A percentile compares a stretch with the other conserved stretches of the same genome.
phyloP scores from a whole-genome alignment of 2,888 invertebrate species.

The Nomada lathburiana region DNA sequence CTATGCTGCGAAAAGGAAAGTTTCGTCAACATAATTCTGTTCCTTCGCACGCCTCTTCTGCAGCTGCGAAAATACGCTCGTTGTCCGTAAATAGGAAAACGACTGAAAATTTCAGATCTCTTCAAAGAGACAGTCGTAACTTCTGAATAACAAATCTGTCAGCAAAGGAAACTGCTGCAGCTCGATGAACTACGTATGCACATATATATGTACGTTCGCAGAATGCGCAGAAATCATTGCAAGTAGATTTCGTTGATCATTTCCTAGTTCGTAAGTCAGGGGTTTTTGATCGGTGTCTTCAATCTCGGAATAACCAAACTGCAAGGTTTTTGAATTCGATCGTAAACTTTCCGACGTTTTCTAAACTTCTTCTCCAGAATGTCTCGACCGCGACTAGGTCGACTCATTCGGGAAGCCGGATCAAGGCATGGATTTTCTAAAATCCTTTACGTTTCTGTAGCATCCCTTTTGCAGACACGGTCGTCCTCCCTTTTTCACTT shows the following conservation, averaged over 20 bases:
- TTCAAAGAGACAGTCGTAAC: slow-evolving; percentile 3
- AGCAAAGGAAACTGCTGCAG: slow-evolving; percentile 26
- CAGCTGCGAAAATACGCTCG: background rate
- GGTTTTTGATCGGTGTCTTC: slow-evolving; percentile 6
- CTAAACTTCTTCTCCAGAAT: background rate
- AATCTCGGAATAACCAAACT: background rate
- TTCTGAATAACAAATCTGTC: background rate
- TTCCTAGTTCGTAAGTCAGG: slow-evolving; percentile 1
- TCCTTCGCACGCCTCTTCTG: background rate
- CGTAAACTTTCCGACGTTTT: background rate
- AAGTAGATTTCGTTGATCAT: slow-evolving; percentile 48
- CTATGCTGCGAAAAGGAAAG: background rate
- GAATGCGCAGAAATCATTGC: slow-evolving; percentile 27
- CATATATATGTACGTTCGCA: slow-evolving; percentile 22
- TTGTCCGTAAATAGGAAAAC: background rate
- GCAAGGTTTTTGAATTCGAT: slow-evolving; percentile 14
- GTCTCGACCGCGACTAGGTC: slow-evolving; percentile 1
- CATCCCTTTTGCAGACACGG: background rate
- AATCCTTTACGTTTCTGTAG: slow-evolving; percentile 16
- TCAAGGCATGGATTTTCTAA: background rate
- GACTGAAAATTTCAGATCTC: slow-evolving; percentile 20
- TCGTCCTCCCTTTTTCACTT: background rate
- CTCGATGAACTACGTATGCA: background rate
- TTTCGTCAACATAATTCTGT: background rate
- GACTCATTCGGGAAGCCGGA: background rate